Conservation (phyloP, 2,888 invertebrate species). For the Empis livida region DNA sequence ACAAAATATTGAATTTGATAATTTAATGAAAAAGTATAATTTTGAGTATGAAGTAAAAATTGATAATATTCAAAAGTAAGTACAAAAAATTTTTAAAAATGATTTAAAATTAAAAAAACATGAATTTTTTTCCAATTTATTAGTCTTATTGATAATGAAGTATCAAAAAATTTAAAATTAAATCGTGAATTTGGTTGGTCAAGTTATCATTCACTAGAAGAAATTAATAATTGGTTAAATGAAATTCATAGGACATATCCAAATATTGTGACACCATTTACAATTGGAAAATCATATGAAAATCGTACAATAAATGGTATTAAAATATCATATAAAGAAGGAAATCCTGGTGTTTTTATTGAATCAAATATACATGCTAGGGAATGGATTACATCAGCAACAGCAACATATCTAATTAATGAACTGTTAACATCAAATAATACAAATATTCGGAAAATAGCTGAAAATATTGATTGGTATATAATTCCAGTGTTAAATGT, state of each 20-base stretch:
- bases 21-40: conserved; percentile 29
- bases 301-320: conserved; percentile 46
- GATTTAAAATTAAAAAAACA: neutral
- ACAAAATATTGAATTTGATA: conserved; percentile 35
- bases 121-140: conserved; percentile 3
- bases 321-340: conserved; percentile 31
- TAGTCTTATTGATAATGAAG: conserved; percentile 41
- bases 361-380: conserved; percentile 53
- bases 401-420: conserved; percentile 55
- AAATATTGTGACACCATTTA: conserved; percentile 34
- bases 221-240: conserved; percentile 48
- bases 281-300: conserved; percentile 45
- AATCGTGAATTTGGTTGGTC: conserved; percentile 40
- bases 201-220: conserved; percentile 44
- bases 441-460: conserved; percentile 40
- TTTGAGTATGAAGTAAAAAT: conserved; percentile 38
- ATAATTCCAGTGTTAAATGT: conserved; percentile 60
- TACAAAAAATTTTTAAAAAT: too few relatives aligned
- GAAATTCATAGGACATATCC: conserved; percentile 37
- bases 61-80: conserved; percentile 47
- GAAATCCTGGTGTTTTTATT: conserved; percentile 46
- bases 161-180: conserved; percentile 16
- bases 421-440: conserved; percentile 51
- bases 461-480: conserved; percentile 60
- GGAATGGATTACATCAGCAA: conserved; percentile 63